Percentiles rank a stretch among this genome's conserved stretches.
Conservation (phyloP, 2,888 invertebrate species). For the Ochropleura plecta region DNA sequence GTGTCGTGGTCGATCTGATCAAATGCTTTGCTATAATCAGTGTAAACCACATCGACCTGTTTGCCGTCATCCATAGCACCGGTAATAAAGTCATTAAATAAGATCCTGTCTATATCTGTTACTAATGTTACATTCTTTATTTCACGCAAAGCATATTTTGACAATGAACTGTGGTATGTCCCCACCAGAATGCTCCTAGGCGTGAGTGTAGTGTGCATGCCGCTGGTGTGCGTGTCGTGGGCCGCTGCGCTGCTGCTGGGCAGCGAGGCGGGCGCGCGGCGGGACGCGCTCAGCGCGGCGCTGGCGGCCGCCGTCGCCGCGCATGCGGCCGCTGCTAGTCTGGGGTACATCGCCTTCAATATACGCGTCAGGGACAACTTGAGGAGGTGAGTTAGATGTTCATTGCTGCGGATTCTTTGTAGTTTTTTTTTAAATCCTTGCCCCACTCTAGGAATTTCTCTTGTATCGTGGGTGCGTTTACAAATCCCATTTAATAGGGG, state of each 20-base stretch:
- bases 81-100: no score
- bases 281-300: slow-evolving; percentile 92
- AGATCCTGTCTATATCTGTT: no score
- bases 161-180: background rate
- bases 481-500: no score
- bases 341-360: slow-evolving; percentile 97
- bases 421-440: no score
- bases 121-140: background rate
- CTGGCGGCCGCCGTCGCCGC: slow-evolving; percentile 94
- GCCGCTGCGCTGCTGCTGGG: slow-evolving; percentile 89
- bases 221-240: slow-evolving; percentile 96
- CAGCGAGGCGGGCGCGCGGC: slow-evolving; percentile 94
- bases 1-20: no score
- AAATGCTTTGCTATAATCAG: no score
- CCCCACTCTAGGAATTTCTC: no score
- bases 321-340: slow-evolving; percentile 95
- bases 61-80: no score
- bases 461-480: no score
- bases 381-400: slow-evolving; percentile 74
- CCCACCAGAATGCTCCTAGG: slow-evolving; percentile 94
- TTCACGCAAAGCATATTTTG: background rate
- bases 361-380: slow-evolving; percentile 95
- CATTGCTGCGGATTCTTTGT: no score
- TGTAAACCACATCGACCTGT: no score
- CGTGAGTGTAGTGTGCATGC: slow-evolving; percentile 96